These are phyloP conservation scores for Nemotelus pantherinus DNA, from an alignment of 2,888 invertebrate species.

Conservation along the genomic window DNA sequence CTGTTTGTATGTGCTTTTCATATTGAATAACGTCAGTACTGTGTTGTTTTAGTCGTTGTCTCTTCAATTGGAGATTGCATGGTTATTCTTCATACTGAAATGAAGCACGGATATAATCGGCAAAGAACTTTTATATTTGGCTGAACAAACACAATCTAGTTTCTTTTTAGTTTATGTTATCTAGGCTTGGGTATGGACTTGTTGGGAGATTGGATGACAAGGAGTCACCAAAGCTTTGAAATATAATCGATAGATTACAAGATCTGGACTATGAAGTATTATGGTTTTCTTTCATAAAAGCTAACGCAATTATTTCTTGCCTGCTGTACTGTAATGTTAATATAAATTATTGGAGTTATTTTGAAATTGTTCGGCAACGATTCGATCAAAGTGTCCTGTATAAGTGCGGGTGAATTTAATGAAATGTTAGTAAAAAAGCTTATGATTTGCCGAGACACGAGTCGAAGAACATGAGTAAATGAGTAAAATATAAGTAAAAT, in stretches of 20 bases:
- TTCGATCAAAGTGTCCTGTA: too few relatives aligned
- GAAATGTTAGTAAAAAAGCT: too few relatives aligned
- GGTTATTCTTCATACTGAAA: conserved; percentile 13
- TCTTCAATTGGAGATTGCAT: background rate
- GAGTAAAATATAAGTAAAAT: too few relatives aligned
- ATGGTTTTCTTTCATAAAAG: too few relatives aligned
- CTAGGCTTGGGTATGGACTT: background rate
- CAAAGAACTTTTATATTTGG: conserved; percentile 41
- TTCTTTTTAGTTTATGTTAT: background rate
- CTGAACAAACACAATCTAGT: conserved; percentile 6
- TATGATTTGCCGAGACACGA: too few relatives aligned
- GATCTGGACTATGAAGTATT: background rate
- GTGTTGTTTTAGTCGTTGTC: background rate
- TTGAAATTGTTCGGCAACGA: too few relatives aligned
- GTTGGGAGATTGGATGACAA: background rate
- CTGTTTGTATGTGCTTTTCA: conserved; percentile 6
- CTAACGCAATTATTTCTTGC: too few relatives aligned
- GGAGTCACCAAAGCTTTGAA: background rate
- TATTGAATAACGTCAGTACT: background rate
- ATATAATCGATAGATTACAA: background rate
- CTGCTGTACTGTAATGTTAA: too few relatives aligned
- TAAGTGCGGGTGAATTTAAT: too few relatives aligned
- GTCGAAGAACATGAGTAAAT: too few relatives aligned
- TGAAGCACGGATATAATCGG: conserved; percentile 9
- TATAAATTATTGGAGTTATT: too few relatives aligned